Conservation (phyloP, 2,113 vertebrate species). For the Gorsachius goisagi region DNA sequence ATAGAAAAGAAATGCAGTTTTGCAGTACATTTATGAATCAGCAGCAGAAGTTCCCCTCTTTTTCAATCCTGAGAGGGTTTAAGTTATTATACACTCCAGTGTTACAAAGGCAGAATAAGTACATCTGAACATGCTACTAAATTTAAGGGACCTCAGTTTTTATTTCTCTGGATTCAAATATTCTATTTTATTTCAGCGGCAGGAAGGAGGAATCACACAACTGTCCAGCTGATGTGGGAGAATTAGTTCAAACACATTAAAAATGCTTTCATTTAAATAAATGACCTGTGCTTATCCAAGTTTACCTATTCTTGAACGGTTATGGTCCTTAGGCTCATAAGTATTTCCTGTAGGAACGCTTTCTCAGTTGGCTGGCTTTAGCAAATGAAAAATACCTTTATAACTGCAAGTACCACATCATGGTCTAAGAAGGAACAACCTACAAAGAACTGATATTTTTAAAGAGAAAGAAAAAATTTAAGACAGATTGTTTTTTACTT, state of each 20-base stretch:
- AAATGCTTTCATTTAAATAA: background rate
- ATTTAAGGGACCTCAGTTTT: background rate
- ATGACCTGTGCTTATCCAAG: background rate
- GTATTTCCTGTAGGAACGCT: background rate
- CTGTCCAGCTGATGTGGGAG: background rate
- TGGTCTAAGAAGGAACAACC: background rate
- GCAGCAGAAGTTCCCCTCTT: background rate
- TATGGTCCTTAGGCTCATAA: background rate
- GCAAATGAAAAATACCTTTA: background rate
- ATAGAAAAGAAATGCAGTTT: background rate
- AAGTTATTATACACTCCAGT: background rate
- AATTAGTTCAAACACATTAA: background rate
- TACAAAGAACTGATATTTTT: background rate
- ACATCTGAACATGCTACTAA: background rate
- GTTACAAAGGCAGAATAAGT: background rate
- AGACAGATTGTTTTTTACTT: background rate
- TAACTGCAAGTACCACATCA: background rate
- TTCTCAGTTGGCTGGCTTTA: background rate
- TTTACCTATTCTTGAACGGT: background rate
- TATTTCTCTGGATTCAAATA: background rate
- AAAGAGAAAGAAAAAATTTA: background rate
- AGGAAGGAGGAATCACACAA: background rate
- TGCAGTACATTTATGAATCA: background rate
- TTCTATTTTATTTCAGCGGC: background rate
- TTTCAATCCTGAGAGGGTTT: background rate